phyloP scores from a whole-genome alignment of 2,113 vertebrate genomes.

The Nematolebias whitei region DNA sequence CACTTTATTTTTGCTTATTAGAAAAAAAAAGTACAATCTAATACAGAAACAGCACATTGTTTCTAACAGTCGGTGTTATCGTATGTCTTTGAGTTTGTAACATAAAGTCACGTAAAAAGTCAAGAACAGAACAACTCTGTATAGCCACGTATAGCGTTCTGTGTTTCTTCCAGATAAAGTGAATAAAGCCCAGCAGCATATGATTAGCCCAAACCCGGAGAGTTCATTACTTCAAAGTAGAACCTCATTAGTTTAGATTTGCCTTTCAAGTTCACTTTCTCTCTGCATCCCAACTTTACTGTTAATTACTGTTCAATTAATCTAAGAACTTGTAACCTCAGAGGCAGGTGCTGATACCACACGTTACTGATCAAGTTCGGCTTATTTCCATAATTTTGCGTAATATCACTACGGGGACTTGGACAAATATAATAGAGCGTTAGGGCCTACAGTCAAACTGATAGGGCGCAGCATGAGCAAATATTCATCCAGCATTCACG shows the following conservation, averaged over 20 bases:
- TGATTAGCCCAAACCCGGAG: slow-evolving; percentile 65
- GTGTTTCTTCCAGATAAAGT: slow-evolving; percentile 53
- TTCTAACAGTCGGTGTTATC: too few relatives aligned
- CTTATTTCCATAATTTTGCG: slow-evolving; percentile 62
- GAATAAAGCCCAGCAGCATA: slow-evolving; percentile 56
- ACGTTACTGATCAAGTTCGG: slow-evolving; percentile 55
- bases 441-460: slow-evolving; percentile 30
- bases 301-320: slow-evolving; percentile 76
- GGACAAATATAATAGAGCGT: slow-evolving; percentile 38
- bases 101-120: slow-evolving; percentile 29
- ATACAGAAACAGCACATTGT: too few relatives aligned
- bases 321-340: slow-evolving; percentile 64
- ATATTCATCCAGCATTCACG: slow-evolving; percentile 56
- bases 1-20: too few relatives aligned
- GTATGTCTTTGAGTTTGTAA: slow-evolving; percentile 4
- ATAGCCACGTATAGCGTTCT: slow-evolving; percentile 26
- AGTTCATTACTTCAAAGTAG: slow-evolving; percentile 75
- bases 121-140: slow-evolving; percentile 18
- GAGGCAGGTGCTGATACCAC: slow-evolving; percentile 68
- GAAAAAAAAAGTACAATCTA: too few relatives aligned
- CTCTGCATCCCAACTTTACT: slow-evolving; percentile 65
- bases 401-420: slow-evolving; percentile 56
- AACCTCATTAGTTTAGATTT: slow-evolving; percentile 76
- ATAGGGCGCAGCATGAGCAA: slow-evolving; percentile 52
- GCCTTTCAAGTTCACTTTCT: slow-evolving; percentile 75